phyloP scores from a whole-genome alignment of 2,797 vertebrate species.

The Sebastes miniatus region DNA sequence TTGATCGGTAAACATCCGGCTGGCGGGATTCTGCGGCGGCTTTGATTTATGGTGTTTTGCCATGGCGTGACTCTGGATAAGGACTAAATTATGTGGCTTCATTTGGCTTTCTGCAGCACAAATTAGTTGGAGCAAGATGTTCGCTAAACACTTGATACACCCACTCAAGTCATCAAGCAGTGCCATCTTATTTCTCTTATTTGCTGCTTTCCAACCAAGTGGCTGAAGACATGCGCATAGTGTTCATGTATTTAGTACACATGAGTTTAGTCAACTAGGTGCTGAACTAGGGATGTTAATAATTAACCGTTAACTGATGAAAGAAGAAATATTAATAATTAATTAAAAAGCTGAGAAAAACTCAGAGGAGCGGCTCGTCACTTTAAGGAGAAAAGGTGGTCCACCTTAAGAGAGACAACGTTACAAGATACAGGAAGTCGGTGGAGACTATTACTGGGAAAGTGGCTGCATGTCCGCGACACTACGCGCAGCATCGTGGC shows the following conservation, averaged over 20 bases:
- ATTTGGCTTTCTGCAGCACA: slow-evolving; percentile 41
- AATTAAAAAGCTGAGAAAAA: too few species aligned
- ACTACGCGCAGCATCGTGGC: too few species aligned
- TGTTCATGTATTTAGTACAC: background rate
- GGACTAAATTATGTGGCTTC: slow-evolving; percentile 30
- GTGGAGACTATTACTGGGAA: too few species aligned
- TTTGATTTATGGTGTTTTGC: slow-evolving; percentile 39
- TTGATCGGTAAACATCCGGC: slow-evolving; percentile 32
- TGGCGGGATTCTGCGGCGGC: background rate
- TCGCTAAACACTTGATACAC: slow-evolving; percentile 42
- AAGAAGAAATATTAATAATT: too few species aligned
- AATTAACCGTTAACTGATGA: too few species aligned
- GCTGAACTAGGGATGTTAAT: background rate
- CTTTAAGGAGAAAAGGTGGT: too few species aligned
- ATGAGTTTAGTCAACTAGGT: background rate
- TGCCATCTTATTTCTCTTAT: slow-evolving; percentile 33
- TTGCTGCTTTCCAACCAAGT: slow-evolving; percentile 10
- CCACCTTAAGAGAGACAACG: too few species aligned
- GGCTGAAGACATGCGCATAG: background rate
- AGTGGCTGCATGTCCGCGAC: too few species aligned
- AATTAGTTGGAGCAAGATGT: slow-evolving; percentile 50
- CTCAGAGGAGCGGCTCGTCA: too few species aligned
- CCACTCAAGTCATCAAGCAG: slow-evolving; percentile 51
- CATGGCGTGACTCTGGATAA: slow-evolving; percentile 25
- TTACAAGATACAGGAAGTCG: too few species aligned